Conservation (phyloP, 2,113 vertebrate species). For the Tylochromis polylepis region DNA sequence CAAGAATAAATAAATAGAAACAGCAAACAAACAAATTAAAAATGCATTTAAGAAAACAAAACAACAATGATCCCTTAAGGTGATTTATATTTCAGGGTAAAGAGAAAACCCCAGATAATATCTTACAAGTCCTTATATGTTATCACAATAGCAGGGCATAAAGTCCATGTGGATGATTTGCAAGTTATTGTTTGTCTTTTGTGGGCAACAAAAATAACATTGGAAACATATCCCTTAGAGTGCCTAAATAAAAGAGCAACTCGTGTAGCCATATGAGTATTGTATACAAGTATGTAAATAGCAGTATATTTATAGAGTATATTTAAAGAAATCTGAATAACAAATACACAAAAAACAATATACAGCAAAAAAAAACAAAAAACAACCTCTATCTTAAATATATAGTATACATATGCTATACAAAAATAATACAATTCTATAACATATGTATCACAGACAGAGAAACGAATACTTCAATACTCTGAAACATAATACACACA, state of each 20-base stretch:
- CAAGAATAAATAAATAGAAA: not conserved
- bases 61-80: accelerated
- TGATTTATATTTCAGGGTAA: not conserved
- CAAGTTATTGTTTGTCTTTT: not conserved
- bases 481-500: not conserved
- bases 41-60: not conserved
- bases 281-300: not conserved
- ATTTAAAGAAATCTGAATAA: not conserved
- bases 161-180: not conserved
- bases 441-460: accelerated
- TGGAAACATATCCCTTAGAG: not conserved
- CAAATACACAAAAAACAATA: not conserved
- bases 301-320: not conserved
- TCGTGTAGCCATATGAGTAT: not conserved
- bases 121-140: not conserved
- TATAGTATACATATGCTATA: not conserved
- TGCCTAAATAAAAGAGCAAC: not conserved
- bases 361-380: not conserved
- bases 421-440: not conserved
- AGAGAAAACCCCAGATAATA: not conserved
- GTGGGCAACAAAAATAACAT: not conserved
- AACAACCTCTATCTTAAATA: not conserved
- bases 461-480: not conserved
- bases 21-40: not conserved
- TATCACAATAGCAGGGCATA: not conserved